These are phyloP conservation scores for Silurus glanis DNA, from an alignment of 2,113 vertebrate genomes.

Conservation along the genomic window DNA sequence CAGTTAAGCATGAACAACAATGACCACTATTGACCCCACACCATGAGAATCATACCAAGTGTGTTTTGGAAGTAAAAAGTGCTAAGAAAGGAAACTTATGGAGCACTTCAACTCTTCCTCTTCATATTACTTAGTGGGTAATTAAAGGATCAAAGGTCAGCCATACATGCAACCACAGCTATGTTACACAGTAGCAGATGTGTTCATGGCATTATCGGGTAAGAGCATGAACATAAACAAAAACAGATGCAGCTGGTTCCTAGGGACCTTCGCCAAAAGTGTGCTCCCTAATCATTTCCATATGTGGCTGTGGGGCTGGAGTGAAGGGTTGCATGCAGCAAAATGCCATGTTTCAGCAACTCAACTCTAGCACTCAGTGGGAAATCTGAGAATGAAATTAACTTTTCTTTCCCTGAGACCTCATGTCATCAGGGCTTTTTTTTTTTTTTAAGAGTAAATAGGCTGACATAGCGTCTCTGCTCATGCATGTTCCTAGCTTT, in stretches of 20 bases:
- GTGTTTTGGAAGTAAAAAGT: slow-evolving; percentile 57
- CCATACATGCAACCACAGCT: slow-evolving; percentile 78
- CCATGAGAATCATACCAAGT: slow-evolving; percentile 39
- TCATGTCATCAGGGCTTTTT: slow-evolving; percentile 28
- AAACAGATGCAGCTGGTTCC: slow-evolving; percentile 79
- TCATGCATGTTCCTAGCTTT: background rate
- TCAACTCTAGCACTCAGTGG: slow-evolving; percentile 58
- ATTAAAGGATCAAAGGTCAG: slow-evolving; percentile 80
- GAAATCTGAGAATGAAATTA: slow-evolving; percentile 72
- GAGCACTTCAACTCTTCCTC: slow-evolving; percentile 69
- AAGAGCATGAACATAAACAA: slow-evolving; percentile 77
- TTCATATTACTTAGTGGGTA: slow-evolving; percentile 74
- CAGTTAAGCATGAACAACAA: background rate
- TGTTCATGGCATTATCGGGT: slow-evolving; percentile 72
- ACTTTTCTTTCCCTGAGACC: slow-evolving; percentile 21
- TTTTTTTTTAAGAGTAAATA: slow-evolving; percentile 3
- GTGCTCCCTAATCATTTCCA: slow-evolving; percentile 74
- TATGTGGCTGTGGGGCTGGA: slow-evolving; percentile 65
- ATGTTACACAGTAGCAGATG: slow-evolving; percentile 81
- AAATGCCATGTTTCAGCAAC: slow-evolving; percentile 64
- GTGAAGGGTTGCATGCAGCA: slow-evolving; percentile 58
- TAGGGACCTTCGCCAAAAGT: slow-evolving; percentile 74
- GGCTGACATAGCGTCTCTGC: slow-evolving; percentile 31
- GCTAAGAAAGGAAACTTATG: slow-evolving; percentile 33
- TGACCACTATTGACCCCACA: background rate